A percentile compares a stretch with the other conserved stretches of the same genome.
phyloP scores from a whole-genome alignment of 1,140 invertebrate genomes.

The Leucophenga varia region DNA sequence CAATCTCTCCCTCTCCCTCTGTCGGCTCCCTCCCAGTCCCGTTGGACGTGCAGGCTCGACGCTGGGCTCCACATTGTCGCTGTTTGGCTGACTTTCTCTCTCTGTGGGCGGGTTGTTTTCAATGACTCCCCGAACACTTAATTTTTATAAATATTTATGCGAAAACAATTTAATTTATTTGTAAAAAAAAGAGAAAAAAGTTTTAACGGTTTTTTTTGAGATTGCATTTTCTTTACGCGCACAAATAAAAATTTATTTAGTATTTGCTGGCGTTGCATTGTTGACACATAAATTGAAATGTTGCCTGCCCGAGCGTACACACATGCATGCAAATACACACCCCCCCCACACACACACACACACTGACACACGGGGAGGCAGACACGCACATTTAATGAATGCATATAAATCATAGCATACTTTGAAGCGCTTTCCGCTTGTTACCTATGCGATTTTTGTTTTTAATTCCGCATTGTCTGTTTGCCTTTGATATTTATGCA shows the following conservation, averaged over 20 bases:
- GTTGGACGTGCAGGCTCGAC: no score
- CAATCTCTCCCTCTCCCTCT: conserved; percentile 17
- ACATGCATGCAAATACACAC: conserved; percentile 5
- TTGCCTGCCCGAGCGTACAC: conserved; percentile 20
- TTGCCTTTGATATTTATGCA: conserved; percentile 18
- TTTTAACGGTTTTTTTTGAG: no score
- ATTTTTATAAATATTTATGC: conserved; percentile 53
- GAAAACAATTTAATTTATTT: conserved; percentile 50
- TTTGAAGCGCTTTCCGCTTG: conserved; percentile 46
- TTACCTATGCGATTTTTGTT: conserved; percentile 46
- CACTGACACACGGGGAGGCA: not conserved
- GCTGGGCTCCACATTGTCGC: no score
- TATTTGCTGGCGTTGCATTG: conserved; percentile 38
- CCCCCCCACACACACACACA: conserved; percentile 2
- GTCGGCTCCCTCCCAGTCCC: no score
- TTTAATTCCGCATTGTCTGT: conserved; percentile 40
- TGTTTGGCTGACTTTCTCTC: no score
- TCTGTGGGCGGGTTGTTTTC: no score
- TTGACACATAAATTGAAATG: conserved; percentile 51
- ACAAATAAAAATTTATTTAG: conserved; percentile 32
- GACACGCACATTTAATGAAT: conserved; percentile 25
- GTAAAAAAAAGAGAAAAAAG: no score
- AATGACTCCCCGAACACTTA: conserved; percentile 50
- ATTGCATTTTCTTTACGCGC: conserved; percentile 21
- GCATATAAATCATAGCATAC: conserved; percentile 43